Evolutionary conservation across 2,797 vertebrate genomes (phyloP).

Genomic region (Sylvia borin): DNA sequence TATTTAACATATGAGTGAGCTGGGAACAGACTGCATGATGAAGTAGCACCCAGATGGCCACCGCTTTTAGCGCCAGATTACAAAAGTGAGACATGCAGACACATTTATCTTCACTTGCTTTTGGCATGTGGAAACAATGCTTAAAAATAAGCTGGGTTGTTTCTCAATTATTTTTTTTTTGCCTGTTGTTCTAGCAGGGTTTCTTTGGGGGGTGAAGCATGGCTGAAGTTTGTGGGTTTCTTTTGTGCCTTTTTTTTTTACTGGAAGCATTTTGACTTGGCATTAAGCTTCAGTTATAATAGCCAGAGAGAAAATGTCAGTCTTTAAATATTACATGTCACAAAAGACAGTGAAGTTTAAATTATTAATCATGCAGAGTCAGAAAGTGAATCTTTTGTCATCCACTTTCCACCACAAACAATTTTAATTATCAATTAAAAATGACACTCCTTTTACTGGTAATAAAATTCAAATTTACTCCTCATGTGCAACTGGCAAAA

Average conservation of each 20-base stretch:
- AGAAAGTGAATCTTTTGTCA: background rate
- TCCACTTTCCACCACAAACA: background rate
- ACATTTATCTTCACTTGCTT: conserved; percentile 57
- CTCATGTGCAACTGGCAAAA: background rate
- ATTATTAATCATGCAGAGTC: conserved; percentile 11
- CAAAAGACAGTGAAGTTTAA: conserved; percentile 6
- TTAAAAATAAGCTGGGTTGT: conserved; percentile 57
- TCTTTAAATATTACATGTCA: conserved; percentile 47
- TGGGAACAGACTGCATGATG: conserved; percentile 61
- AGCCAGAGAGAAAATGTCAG: conserved; percentile 57
- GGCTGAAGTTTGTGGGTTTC: background rate
- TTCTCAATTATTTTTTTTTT: background rate
- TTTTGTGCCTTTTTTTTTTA: background rate
- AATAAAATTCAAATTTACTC: background rate
- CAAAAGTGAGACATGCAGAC: conserved; percentile 66
- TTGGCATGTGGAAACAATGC: conserved; percentile 53
- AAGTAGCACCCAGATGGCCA: conserved; percentile 61
- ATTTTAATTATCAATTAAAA: background rate
- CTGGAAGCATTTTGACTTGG: conserved; percentile 27
- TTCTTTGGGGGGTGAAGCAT: background rate
- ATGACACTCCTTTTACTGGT: background rate
- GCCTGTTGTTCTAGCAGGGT: background rate
- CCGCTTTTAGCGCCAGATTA: conserved; percentile 61
- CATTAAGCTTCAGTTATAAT: conserved; percentile 5
- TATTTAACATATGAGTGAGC: conserved; percentile 53